Evolutionary conservation across 2,888 invertebrate genomes (phyloP).

Genomic region (Cotesia congregata): DNA sequence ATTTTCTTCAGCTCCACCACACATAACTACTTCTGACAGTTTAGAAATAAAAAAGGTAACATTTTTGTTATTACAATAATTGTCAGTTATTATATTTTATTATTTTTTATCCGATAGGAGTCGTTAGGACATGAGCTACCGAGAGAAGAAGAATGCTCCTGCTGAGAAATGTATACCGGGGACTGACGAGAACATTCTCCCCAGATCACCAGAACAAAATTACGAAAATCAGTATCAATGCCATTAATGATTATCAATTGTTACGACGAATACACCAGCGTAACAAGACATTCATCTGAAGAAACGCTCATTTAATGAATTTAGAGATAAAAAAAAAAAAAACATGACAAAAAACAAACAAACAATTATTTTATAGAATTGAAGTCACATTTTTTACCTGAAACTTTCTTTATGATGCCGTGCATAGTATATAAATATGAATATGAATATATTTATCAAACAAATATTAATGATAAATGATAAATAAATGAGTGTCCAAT

Average conservation of each 20-base stretch:
- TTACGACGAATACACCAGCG: constrained; percentile 43
- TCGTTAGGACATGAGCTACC: constrained; percentile 59
- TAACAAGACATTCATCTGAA: constrained; percentile 54
- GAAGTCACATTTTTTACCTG: constrained; percentile 26
- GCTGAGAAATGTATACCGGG: constrained; percentile 63
- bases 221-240: constrained; percentile 58
- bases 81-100: neutral
- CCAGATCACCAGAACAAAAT: constrained; percentile 35
- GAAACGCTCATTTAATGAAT: constrained; percentile 60
- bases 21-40: constrained; percentile 59
- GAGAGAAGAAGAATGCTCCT: constrained; percentile 65
- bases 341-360: constrained; percentile 21
- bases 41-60: constrained; percentile 61
- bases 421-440: neutral
- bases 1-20: constrained; percentile 61
- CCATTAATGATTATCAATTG: constrained; percentile 49
- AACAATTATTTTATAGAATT: constrained; percentile 20
- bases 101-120: constrained; percentile 50
- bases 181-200: constrained; percentile 55
- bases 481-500: constrained; percentile 3
- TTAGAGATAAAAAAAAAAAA: constrained; percentile 11
- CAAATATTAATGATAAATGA: too few species aligned
- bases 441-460: neutral
- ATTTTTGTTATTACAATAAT: constrained; percentile 4
- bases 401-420: neutral